Conservation (phyloP, 2,113 vertebrate genomes). For the Atherinomorus stipes region DNA sequence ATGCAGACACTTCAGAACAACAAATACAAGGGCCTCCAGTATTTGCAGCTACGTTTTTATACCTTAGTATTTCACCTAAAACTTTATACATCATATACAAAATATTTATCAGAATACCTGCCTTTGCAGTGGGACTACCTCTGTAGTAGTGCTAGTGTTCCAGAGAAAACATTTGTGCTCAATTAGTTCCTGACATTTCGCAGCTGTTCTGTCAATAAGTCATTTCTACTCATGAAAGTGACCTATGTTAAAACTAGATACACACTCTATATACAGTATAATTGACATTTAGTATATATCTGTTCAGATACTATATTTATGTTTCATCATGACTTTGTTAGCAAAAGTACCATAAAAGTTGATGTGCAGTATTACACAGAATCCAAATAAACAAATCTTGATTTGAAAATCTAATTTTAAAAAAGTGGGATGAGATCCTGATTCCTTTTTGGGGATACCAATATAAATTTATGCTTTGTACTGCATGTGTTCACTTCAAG, state of each 20-base stretch:
- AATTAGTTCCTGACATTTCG: conserved; percentile 60
- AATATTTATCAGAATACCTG: conserved; percentile 78
- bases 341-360: conserved; percentile 44
- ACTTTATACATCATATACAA: conserved; percentile 86
- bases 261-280: conserved; percentile 65
- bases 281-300: conserved; percentile 59
- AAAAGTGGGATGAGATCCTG: conserved; percentile 8
- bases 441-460: conserved; percentile 10
- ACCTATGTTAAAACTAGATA: conserved; percentile 75
- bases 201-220: conserved; percentile 54
- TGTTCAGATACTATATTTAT: conserved; percentile 36
- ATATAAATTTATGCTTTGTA: conserved; percentile 7
- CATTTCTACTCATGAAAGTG: conserved; percentile 52
- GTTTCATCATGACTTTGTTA: conserved; percentile 35
- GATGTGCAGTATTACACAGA: conserved; percentile 20
- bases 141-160: conserved; percentile 71
- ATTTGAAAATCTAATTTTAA: conserved; percentile 37
- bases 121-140: conserved; percentile 75
- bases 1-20: conserved; percentile 21
- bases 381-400: conserved; percentile 39
- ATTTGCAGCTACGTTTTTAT: conserved; percentile 36
- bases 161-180: conserved; percentile 71
- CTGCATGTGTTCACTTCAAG: not conserved
- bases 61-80: conserved; percentile 65
- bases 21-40: conserved; percentile 27